Evolutionary conservation across 2,797 vertebrate genomes (phyloP), one percentile per base, ranked within the genome.

Genomic region (Phalloptychus januarius): DNA sequence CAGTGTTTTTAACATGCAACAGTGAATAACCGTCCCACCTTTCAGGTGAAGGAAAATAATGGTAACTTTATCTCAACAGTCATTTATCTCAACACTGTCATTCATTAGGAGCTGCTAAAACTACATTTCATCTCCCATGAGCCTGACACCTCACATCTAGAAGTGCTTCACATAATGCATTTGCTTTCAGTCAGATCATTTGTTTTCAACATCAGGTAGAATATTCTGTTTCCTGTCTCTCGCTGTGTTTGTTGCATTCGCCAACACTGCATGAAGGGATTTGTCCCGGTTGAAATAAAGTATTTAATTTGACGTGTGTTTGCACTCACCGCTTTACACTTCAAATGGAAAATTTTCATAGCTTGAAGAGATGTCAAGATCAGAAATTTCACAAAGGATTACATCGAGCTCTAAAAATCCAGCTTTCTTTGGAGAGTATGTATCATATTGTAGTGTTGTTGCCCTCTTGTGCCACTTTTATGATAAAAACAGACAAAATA

Each of bases 1-100:
- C 78, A 85, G 77, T 72, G 63, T 72, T 77, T 87, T 80, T 74
- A 85, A 80, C 75, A 63, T 38, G 31, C 76, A 69, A 71, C 4
- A 65, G 44, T 75, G 83, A 69, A 77, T 61, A 63, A 75, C 54
- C 20, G 40, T n/a, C 12, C 71, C 45, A 7, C 58, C 28, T 65
- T 67, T 42, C 74, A 45, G 7, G 28, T 75, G 70, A 44, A 45
- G 46, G 70, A 67, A 75, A 83, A 69, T 13, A 76, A 28, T 52
- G 71, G 54, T 61, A 76, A 28, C 33, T 71, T 85, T 79, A 69
- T 82, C 67, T 82, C 70, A 76, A 46, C 67, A 85, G 78, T 13
- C 44, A 40, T 71, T 86, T n/a, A n/a, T n/a, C n/a, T n/a, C n/a
- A n/a, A n/a, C 23, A n/a, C 28, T 80, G 25, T 76, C 44, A 40